phyloP scores from a whole-genome alignment of 2,888 invertebrate species.

The Drosophila anomalata region DNA sequence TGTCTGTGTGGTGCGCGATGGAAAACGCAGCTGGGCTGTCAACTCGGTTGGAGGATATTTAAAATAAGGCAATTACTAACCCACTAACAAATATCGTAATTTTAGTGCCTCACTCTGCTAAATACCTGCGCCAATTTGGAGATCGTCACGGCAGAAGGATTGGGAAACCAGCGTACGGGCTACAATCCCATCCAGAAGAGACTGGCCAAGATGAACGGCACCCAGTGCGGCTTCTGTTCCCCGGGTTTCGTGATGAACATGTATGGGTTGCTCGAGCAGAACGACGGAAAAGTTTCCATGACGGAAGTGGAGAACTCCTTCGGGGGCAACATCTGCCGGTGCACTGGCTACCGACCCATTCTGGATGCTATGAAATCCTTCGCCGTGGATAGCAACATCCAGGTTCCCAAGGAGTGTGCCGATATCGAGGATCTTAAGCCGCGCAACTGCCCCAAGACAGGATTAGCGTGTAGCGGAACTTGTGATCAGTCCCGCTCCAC shows the following conservation, averaged over 20 bases:
- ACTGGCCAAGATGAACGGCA: conserved; percentile 88
- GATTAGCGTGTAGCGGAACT: conserved; percentile 78
- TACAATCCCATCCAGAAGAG: conserved; percentile 88
- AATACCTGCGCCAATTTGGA: conserved; percentile 88
- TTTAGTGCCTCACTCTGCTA: conserved; percentile 87
- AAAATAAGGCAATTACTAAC: not conserved
- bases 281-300: conserved; percentile 85
- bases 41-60: conserved; percentile 84
- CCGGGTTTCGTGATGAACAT: conserved; percentile 92
- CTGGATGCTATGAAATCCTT: conserved; percentile 91
- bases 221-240: conserved; percentile 91
- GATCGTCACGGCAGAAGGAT: conserved; percentile 89
- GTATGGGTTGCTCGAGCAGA: conserved; percentile 85
- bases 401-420: conserved; percentile 82
- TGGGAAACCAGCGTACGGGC: conserved; percentile 87
- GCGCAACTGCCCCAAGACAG: conserved; percentile 82
- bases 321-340: conserved; percentile 91
- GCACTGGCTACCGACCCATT: conserved; percentile 92
- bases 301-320: conserved; percentile 90
- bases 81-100: not conserved
- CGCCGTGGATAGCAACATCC: conserved; percentile 86
- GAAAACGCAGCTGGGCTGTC: conserved; percentile 85
- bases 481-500: conserved; percentile 56
- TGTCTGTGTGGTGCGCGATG: conserved; percentile 84
- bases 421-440: conserved; percentile 83